These are phyloP conservation scores for Sorex maritimensis DNA, from an alignment of 2,797 vertebrate species.

Conservation along the genomic window DNA sequence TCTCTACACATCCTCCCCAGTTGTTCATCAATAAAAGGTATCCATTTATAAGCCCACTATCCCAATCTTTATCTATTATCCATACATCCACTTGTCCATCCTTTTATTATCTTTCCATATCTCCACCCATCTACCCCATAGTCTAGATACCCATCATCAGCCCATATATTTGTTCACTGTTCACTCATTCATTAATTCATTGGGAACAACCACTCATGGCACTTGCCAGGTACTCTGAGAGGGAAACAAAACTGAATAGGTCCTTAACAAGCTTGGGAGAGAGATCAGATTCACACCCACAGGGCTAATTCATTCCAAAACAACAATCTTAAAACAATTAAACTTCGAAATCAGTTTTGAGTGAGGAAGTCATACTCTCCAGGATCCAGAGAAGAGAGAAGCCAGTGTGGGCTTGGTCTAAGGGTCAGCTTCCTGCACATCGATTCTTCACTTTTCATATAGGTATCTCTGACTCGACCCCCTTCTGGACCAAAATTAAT, in stretches of 20 bases:
- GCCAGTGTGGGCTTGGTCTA: neutral
- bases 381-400: slow-evolving; percentile 1
- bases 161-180: neutral
- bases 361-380: neutral
- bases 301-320: slow-evolving; percentile 56
- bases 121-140: neutral
- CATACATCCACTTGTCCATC: neutral
- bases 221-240: slow-evolving; percentile 17
- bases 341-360: slow-evolving; percentile 21
- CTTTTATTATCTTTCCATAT: neutral
- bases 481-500: neutral
- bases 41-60: neutral
- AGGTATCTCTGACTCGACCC: neutral
- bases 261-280: slow-evolving; percentile 16
- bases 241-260: slow-evolving; percentile 34
- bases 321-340: neutral
- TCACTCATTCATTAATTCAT: slow-evolving; percentile 43
- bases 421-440: neutral
- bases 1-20: neutral
- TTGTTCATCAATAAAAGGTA: neutral
- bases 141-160: neutral
- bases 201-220: neutral
- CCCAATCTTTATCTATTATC: neutral
- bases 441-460: neutral
- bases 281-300: neutral